These are phyloP conservation scores for Argyra leucocephala DNA, from an alignment of 2,888 invertebrate species.

Conservation along the genomic window DNA sequence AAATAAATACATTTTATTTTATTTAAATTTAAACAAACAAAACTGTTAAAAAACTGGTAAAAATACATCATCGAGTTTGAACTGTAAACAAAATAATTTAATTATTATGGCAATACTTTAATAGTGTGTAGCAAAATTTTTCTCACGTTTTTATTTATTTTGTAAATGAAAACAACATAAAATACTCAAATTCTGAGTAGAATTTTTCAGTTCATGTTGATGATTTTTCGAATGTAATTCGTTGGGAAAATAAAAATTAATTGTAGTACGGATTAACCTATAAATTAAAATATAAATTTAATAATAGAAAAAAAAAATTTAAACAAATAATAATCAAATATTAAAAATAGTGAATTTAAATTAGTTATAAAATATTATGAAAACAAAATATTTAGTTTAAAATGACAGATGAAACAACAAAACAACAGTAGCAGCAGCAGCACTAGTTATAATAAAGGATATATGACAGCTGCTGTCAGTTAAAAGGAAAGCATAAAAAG, in stretches of 20 bases:
- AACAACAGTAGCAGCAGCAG: not conserved
- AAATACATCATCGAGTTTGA: no score
- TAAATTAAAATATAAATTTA: no score
- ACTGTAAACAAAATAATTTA: no score
- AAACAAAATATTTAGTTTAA: slow-evolving; percentile 7
- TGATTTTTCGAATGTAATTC: slow-evolving; percentile 27
- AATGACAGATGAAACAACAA: slow-evolving; percentile 20
- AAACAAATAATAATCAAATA: not conserved
- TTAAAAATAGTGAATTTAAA: not conserved
- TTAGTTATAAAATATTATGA: not conserved
- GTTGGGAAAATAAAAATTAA: not conserved
- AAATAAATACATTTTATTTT: not conserved
- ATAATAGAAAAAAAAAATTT: no score
- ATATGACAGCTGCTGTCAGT: slow-evolving; percentile 22
- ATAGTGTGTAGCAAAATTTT: not conserved
- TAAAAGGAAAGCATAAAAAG: not conserved
- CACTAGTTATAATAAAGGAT: slow-evolving; percentile 19
- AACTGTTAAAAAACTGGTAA: no score
- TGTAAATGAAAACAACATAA: not conserved
- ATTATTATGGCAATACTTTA: not conserved
- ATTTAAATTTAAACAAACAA: not conserved
- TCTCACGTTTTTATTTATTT: not conserved
- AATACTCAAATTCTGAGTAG: slow-evolving; percentile 3
- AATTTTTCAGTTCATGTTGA: slow-evolving; percentile 31
- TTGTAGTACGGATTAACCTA: not conserved